Percentiles rank a stretch among this genome's conserved stretches.
phyloP scores from a whole-genome alignment of 2,797 vertebrate genomes.

The Spatula clypeata region DNA sequence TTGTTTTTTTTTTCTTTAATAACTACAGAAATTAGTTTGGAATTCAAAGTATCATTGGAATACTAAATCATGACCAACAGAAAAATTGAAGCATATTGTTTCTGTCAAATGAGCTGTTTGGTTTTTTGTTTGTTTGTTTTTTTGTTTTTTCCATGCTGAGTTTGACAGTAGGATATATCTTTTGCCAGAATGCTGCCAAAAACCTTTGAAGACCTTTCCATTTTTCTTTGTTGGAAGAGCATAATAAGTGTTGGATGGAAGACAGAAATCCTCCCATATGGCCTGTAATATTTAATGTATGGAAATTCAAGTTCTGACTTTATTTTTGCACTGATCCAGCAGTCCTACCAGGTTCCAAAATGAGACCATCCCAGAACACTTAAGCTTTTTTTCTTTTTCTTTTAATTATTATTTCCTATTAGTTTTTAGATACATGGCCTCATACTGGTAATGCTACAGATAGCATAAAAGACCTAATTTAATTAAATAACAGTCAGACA shows the following conservation, averaged over 20 bases:
- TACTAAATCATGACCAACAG: conserved; percentile 11
- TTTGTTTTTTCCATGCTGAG: background rate
- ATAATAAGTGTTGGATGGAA: background rate
- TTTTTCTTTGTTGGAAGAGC: conserved; percentile 14
- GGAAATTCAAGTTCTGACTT: background rate
- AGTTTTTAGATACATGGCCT: background rate
- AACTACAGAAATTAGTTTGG: background rate
- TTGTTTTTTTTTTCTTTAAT: background rate
- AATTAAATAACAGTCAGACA: background rate
- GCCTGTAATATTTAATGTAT: background rate
- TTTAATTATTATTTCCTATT: background rate
- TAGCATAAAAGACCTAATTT: background rate
- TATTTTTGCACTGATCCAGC: background rate
- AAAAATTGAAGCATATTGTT: conserved; percentile 21
- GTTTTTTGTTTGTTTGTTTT: too few relatives aligned
- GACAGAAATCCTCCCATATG: background rate
- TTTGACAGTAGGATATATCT: background rate
- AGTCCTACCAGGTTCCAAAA: background rate
- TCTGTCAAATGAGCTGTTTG: background rate
- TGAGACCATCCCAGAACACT: background rate
- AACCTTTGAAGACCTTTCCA: conserved; percentile 5
- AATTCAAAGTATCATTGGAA: background rate
- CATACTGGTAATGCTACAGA: background rate
- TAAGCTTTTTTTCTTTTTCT: background rate
- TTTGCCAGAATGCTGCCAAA: conserved; percentile 33